Percentiles rank a stretch among this genome's conserved stretches.
Evolutionary conservation across 2,113 vertebrate species (phyloP).

Genomic region (Chiloscyllium plagiosum): DNA sequence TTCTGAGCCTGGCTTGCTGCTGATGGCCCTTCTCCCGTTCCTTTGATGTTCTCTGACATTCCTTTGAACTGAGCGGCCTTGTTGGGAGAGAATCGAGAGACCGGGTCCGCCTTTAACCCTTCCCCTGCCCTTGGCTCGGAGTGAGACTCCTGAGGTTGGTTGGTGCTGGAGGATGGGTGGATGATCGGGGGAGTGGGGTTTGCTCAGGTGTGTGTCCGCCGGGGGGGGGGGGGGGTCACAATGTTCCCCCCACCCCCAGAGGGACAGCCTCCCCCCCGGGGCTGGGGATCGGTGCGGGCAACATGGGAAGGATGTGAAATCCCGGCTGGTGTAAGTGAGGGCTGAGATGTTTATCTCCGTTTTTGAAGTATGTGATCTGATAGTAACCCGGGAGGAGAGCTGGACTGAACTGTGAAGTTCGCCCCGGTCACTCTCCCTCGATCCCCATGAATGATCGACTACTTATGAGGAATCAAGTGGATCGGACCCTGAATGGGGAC

Average conservation of each 20-base stretch:
- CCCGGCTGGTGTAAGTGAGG: neutral
- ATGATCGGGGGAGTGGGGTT: neutral
- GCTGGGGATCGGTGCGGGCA: neutral
- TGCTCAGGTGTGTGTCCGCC: neutral
- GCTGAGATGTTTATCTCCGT: neutral
- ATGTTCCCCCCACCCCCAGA: too few relatives aligned
- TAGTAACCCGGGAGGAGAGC: neutral
- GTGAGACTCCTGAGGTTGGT: neutral
- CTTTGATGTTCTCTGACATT: conserved; percentile 73
- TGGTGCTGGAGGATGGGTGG: neutral
- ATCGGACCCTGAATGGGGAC: too few relatives aligned
- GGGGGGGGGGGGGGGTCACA: conserved; percentile 24
- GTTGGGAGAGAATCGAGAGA: neutral
- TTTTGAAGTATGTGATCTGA: neutral
- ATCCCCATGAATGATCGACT: neutral
- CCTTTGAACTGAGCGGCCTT: conserved; percentile 67
- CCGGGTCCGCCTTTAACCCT: too few relatives aligned
- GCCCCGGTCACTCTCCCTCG: neutral
- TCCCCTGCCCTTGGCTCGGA: neutral
- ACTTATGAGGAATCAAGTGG: too few relatives aligned
- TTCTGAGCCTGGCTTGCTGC: conserved; percentile 57
- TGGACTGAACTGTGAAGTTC: too few relatives aligned
- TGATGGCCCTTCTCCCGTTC: conserved; percentile 54
- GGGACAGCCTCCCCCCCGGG: too few relatives aligned
- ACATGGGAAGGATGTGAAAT: neutral